Evolutionary conservation across 2,888 invertebrate species (phyloP).

Genomic region (Chloroclysta siterata): DNA sequence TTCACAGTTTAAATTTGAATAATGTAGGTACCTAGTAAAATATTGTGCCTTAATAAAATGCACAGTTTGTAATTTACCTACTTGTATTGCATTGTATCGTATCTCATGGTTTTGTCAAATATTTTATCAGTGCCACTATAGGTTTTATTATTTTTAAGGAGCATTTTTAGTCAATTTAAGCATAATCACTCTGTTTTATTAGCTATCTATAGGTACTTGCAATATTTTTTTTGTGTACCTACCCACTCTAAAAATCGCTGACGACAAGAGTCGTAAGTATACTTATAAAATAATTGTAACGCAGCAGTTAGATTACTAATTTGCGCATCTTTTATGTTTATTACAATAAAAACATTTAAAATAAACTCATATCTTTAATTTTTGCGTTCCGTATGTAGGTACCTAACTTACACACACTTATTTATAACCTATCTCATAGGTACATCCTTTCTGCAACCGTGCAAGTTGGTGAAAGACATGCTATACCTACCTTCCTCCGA

Average conservation of each 20-base stretch:
- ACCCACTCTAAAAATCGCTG: constrained; percentile 30
- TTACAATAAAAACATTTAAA: constrained; percentile 66
- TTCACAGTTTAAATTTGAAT: background rate
- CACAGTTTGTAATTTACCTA: constrained; percentile 50
- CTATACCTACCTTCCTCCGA: no score
- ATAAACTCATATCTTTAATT: constrained; percentile 1
- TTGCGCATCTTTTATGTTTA: constrained; percentile 83
- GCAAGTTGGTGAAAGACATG: no score
- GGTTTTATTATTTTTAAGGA: constrained; percentile 60
- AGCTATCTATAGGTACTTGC: constrained; percentile 41
- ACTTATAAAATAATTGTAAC: constrained; percentile 39
- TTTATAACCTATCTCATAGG: no score
- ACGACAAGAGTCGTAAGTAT: constrained; percentile 21
- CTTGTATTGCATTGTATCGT: constrained; percentile 33
- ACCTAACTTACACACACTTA: no score
- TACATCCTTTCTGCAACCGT: no score
- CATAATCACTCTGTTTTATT: constrained; percentile 60
- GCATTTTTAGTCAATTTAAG: constrained; percentile 74
- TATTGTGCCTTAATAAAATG: constrained; percentile 70
- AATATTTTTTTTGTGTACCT: constrained; percentile 35
- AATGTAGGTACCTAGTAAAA: constrained; percentile 27
- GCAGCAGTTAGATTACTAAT: constrained; percentile 70
- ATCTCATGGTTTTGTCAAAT: constrained; percentile 28
- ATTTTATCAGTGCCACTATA: constrained; percentile 73
- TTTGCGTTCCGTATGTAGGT: background rate